Base-by-base conservation (phyloP, 2,113 vertebrate genomes). In the Brachyhypopomus occidentalis region DNA sequence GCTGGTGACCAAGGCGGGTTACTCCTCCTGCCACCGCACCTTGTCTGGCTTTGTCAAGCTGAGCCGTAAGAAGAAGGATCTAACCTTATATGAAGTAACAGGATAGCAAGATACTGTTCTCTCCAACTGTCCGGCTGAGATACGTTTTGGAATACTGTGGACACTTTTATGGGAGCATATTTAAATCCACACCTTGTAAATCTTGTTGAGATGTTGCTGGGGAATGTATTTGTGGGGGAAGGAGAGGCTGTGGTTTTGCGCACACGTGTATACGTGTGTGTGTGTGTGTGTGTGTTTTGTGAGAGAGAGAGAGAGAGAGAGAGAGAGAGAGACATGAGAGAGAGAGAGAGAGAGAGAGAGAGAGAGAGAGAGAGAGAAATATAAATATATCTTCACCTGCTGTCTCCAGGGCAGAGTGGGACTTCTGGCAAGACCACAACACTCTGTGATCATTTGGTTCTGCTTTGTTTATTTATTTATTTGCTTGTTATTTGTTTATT, bases 311-410 rank as follows among this genome's bases (percentile, higher is more conserved):
- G 64, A 22, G 62, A 19, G 5, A 22, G 60, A 30, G 72, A 41
- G 56, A 41, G 41, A 41, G 41, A 56, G 66, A 45, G 45, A 25
- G 64, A 22, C 52, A 19, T n/a, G 5, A 22, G 60, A 30, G 72
- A 41, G 56, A 41, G 41, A 41, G 41, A 41, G 41, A 41, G 41
- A 41, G 41, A 41, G 41, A 41, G 41, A 41, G 41, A 41, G 58
- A 8, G 45, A 20, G 23, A 4, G 23, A 27, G 17, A 27, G 45
- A 27, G 69, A 25, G 23, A 27, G n/a, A 72, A 34, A 72, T 85
- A 82, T 84, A 84, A 88, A 86, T 86, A 85, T 82, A 64, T 72
- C 63, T 66, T 85, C 64, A 84, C 59, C 55, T 82, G 59, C 83
- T 84, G 85, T 84, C 70, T 78, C 83, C 48, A 30, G 75, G 66